Evolutionary conservation across 1,140 invertebrate species (phyloP).

Genomic region (Pachypsylla venusta): DNA sequence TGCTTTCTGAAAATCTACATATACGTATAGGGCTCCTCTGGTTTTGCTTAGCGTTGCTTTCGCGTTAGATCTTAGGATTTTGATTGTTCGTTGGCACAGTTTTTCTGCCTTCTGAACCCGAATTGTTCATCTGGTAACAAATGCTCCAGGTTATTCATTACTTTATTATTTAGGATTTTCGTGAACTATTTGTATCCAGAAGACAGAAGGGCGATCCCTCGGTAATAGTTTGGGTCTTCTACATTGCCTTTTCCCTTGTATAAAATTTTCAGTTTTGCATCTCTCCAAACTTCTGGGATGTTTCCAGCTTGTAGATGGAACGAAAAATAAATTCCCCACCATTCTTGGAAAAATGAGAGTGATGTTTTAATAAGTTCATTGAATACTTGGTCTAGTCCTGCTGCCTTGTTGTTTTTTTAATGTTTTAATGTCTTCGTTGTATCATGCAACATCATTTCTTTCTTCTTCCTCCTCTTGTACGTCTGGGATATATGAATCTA

Average conservation of each 20-base stretch:
- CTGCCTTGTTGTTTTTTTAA: neutral
- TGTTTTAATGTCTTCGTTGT: neutral
- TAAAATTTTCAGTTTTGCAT: neutral
- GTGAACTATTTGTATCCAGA: neutral
- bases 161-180: neutral
- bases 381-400: neutral
- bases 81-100: neutral
- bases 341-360: neutral
- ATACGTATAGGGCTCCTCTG: neutral
- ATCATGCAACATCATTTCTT: neutral
- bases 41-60: neutral
- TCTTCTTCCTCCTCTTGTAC: neutral
- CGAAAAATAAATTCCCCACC: neutral
- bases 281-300: neutral
- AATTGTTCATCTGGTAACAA: neutral
- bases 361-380: neutral
- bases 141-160: neutral
- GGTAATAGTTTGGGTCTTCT: neutral
- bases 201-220: neutral
- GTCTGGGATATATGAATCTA: neutral
- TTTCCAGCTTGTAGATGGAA: neutral
- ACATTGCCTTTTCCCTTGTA: slow-evolving; percentile 5
- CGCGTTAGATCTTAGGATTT: neutral
- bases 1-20: neutral
- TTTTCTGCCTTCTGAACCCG: neutral